A percentile compares a stretch with the other conserved stretches of the same genome.
phyloP scores from a whole-genome alignment of 2,888 invertebrate species.

The Phortica magna region DNA sequence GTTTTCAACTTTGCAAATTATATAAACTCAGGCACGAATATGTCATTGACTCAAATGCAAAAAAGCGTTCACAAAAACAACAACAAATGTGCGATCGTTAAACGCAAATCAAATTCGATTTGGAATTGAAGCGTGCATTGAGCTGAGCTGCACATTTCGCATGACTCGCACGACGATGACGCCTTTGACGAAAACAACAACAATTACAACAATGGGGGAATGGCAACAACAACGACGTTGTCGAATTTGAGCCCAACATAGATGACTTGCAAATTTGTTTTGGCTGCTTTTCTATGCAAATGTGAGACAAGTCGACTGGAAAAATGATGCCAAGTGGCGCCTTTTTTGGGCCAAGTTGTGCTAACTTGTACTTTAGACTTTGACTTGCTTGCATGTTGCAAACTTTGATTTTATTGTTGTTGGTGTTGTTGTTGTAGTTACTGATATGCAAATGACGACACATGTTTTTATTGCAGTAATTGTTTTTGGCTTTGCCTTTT shows the following conservation, averaged over 20 bases:
- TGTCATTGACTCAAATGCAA: constrained; percentile 19
- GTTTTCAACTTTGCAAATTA: background rate
- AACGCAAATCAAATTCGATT: constrained; percentile 32
- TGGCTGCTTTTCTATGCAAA: constrained; percentile 67
- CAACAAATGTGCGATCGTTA: background rate
- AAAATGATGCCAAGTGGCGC: constrained; percentile 7
- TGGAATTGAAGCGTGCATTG: constrained; percentile 21
- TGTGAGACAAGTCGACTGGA: constrained; percentile 57
- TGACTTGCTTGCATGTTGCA: constrained; percentile 21
- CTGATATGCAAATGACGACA: constrained; percentile 27
- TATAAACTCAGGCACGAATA: constrained; percentile 19
- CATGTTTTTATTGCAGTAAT: constrained; percentile 9
- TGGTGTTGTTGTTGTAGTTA: background rate
- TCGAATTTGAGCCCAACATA: constrained; percentile 24
- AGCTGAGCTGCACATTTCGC: background rate
- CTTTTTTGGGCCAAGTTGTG: constrained; percentile 40
- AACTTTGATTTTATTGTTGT: constrained; percentile 8
- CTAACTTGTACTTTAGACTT: constrained; percentile 54
- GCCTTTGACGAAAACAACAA: background rate
- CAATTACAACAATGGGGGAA: no score
- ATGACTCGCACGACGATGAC: no score
- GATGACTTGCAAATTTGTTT: constrained; percentile 63
- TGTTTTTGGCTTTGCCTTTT: constrained; percentile 2
- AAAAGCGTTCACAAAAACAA: background rate
- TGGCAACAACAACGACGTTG: no score